Base-by-base conservation (phyloP, 2,113 vertebrate genomes). In the Xerus inauris region DNA sequence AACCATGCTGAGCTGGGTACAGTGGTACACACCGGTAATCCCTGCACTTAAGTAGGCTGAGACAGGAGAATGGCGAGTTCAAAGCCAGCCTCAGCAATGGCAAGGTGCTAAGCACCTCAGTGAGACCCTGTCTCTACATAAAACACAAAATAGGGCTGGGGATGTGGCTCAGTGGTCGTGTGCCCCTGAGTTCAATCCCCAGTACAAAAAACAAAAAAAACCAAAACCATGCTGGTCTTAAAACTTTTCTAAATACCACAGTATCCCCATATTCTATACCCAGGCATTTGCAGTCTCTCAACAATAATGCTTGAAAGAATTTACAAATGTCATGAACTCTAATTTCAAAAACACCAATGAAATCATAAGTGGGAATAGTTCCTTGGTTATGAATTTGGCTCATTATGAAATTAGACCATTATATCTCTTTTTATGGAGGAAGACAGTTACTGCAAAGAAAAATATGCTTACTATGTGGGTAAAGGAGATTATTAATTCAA, bases 271-370 rank as follows among this genome's bases (percentile, higher is more conserved):
- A 47, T 24, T 88, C 32, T 45, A 64, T 5, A 75, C 12, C 6
- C 7, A 87, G 32, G 45, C 17, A 81, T 83, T 82, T 67, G 32
- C 79, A 72, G 45, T 47, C n/a, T 89, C 49, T 83, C 40, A 91
- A 85, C 17, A 91, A 85, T 22, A 87, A 96, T 77, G 62, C 73
- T 28, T 81, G 38, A 90, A 95, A 81, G 22, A 94, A 90, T 49
- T 49, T 42, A 49, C 35, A 76, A 76, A 59, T 51, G 38, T 77
- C n/a, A 87, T 81, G 71, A 93, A 82, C 30, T 89, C 30, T 75
- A 79, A 54, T 62, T 79, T 26, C 1, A 85, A 20, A 35, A 67
- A 73, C 1, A 82, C 17, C 20, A 95, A 62, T 64, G 8, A 81
- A 88, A 32, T 67, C 16, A 5, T 57, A 59, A 80, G 20, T 24